Conservation (phyloP, 2,888 invertebrate genomes). For the Epistrophe eligans region DNA sequence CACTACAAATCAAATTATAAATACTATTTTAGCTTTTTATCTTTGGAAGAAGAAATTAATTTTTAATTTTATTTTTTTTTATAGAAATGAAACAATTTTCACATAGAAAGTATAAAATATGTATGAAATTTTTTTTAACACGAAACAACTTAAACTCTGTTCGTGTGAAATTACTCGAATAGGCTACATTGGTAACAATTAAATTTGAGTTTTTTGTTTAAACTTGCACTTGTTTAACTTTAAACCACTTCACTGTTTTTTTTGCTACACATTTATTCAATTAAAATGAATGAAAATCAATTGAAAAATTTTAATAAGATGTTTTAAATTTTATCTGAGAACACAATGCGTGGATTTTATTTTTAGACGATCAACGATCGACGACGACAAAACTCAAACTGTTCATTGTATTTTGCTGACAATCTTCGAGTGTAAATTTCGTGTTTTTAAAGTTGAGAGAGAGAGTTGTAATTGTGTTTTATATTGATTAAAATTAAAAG, state of each 20-base stretch:
- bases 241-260: constrained; percentile 12
- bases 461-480: constrained; percentile 82
- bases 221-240: constrained; percentile 46
- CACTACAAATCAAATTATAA: constrained; percentile 33
- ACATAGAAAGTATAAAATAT: constrained; percentile 51
- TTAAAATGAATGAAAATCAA: constrained; percentile 19
- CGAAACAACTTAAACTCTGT: constrained; percentile 66
- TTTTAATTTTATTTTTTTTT: constrained; percentile 3
- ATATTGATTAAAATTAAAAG: constrained; percentile 82
- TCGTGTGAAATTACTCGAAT: constrained; percentile 66
- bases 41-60: constrained; percentile 31
- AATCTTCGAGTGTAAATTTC: constrained; percentile 57
- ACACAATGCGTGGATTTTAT: constrained; percentile 65
- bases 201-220: constrained; percentile 38
- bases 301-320: constrained; percentile 25
- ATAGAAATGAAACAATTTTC: constrained; percentile 31
- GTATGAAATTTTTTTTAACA: constrained; percentile 58
- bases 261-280: constrained; percentile 1
- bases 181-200: constrained; percentile 73
- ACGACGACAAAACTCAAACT: constrained; percentile 75
- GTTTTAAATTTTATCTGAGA: constrained; percentile 46
- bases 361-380: constrained; percentile 76
- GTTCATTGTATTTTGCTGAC: constrained; percentile 57
- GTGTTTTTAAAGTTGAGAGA: constrained; percentile 46
- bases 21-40: constrained; percentile 1